These are phyloP conservation scores for Dipodomys ordii DNA, from an alignment of 2,113 vertebrate genomes.

Conservation along the genomic window DNA sequence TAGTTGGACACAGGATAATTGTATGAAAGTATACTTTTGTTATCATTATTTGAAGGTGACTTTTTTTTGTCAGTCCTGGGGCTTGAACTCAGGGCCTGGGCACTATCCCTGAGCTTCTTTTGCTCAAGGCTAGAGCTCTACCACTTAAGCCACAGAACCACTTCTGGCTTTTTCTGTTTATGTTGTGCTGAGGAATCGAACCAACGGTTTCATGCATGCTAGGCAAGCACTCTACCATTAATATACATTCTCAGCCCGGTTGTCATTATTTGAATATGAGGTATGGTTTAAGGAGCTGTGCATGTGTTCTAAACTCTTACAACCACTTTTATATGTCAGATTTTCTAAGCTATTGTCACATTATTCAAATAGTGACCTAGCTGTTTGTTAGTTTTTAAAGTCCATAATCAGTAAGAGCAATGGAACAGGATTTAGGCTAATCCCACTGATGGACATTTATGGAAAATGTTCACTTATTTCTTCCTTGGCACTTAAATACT, in stretches of 20 bases:
- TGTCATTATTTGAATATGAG: conserved; percentile 27
- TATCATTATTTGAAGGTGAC: not conserved
- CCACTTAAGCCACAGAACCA: too few relatives aligned
- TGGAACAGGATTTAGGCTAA: not conserved
- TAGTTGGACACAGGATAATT: too few relatives aligned
- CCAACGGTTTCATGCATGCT: too few relatives aligned
- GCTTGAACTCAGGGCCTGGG: too few relatives aligned
- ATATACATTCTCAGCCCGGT: too few relatives aligned
- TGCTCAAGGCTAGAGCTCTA: too few relatives aligned
- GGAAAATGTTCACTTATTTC: not conserved
- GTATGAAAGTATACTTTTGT: not conserved
- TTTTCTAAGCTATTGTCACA: not conserved
- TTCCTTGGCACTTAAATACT: conserved; percentile 9
- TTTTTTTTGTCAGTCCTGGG: too few relatives aligned
- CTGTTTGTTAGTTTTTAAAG: not conserved
- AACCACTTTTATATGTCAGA: not conserved
- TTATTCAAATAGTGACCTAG: not conserved
- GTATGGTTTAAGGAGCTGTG: not conserved
- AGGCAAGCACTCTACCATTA: too few relatives aligned
- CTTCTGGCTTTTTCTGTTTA: too few relatives aligned
- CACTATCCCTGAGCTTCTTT: too few relatives aligned
- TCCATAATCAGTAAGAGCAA: not conserved
- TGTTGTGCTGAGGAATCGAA: too few relatives aligned
- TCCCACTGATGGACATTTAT: not conserved
- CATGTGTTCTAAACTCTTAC: not conserved